A percentile compares a stretch with the other conserved stretches of the same genome.
phyloP scores from a whole-genome alignment of 2,113 vertebrate species.

The Mola mola region DNA sequence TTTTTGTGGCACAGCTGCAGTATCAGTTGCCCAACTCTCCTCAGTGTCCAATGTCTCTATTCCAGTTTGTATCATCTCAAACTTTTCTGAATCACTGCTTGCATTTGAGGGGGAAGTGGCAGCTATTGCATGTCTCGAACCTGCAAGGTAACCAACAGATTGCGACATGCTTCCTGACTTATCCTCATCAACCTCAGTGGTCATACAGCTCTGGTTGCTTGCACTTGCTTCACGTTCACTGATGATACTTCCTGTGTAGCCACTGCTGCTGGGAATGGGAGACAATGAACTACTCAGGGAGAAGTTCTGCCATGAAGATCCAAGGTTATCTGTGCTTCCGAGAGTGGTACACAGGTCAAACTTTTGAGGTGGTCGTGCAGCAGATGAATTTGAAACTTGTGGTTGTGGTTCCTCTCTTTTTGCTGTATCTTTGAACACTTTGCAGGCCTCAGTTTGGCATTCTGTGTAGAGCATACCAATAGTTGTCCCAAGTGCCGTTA shows the following conservation, averaged over 20 bases:
- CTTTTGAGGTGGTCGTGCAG: background rate
- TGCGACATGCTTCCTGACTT: background rate
- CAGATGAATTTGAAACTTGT: background rate
- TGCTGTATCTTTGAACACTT: background rate
- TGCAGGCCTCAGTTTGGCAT: slow-evolving; percentile 57
- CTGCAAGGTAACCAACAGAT: background rate
- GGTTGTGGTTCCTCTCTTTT: background rate
- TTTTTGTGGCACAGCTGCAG: background rate
- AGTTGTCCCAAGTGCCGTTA: slow-evolving; percentile 87
- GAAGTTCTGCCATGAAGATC: slow-evolving; percentile 78
- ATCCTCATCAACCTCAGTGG: slow-evolving; percentile 41
- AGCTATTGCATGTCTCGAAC: background rate
- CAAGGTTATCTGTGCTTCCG: slow-evolving; percentile 49
- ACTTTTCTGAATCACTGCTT: slow-evolving; percentile 18
- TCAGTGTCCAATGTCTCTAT: slow-evolving; percentile 44
- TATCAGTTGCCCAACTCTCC: background rate
- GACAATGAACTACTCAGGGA: slow-evolving; percentile 45
- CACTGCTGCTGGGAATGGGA: slow-evolving; percentile 16
- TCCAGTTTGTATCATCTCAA: slow-evolving; percentile 48
- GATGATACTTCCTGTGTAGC: slow-evolving; percentile 9
- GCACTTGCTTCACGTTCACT: background rate
- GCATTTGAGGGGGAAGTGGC: slow-evolving; percentile 19
- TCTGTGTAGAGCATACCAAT: slow-evolving; percentile 65
- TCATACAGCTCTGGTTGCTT: slow-evolving; percentile 10
- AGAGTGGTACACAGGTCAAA: slow-evolving; percentile 10